Evolutionary conservation across 2,888 invertebrate genomes (phyloP).

Genomic region (Drosophila merina): DNA sequence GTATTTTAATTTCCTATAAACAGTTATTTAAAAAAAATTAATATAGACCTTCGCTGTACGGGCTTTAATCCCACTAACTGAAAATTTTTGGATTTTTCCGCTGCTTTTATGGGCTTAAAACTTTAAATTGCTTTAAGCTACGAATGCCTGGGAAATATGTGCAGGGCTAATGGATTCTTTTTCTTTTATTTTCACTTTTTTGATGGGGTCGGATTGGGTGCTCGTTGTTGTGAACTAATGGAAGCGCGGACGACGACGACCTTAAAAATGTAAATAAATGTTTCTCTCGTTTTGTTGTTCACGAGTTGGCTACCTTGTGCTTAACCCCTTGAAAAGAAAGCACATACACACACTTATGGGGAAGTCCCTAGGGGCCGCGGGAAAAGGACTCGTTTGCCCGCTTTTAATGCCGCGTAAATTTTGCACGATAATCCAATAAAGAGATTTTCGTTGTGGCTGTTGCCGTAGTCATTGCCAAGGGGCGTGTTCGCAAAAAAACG

Average conservation of each 20-base stretch:
- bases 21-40: too few relatives aligned
- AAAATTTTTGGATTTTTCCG: constrained; percentile 46
- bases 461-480: constrained; percentile 53
- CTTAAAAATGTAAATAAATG: constrained; percentile 76
- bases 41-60: not conserved
- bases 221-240: constrained; percentile 57
- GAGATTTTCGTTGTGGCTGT: constrained; percentile 74
- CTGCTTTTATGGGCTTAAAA: constrained; percentile 40
- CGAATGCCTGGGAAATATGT: constrained; percentile 68
- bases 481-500: constrained; percentile 14
- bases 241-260: constrained; percentile 61
- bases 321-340: constrained; percentile 61
- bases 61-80: constrained; percentile 2
- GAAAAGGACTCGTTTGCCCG: constrained; percentile 45
- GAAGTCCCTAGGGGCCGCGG: constrained; percentile 18
- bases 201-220: constrained; percentile 28
- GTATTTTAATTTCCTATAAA: too few relatives aligned
- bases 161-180: constrained; percentile 72
- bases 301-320: constrained; percentile 56
- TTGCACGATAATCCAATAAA: constrained; percentile 79
- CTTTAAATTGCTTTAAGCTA: constrained; percentile 69
- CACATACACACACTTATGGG: constrained; percentile 15
- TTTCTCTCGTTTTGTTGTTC: constrained; percentile 33
- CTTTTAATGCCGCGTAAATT: constrained; percentile 79
- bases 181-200: constrained; percentile 14